phyloP scores from a whole-genome alignment of 1,140 invertebrate species.

The Hyposmocoma kahamanoa region DNA sequence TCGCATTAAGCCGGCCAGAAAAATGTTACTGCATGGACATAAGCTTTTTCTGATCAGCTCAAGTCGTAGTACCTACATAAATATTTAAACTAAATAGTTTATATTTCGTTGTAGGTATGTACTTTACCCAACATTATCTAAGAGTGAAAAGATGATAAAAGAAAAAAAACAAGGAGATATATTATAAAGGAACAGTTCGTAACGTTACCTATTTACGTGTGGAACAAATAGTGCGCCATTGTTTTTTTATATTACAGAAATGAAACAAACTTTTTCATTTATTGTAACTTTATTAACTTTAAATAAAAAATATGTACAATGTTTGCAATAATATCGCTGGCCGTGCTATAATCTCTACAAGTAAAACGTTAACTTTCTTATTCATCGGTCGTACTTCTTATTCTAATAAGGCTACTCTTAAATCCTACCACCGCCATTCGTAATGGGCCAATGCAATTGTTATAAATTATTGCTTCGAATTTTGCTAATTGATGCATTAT shows the following conservation, averaged over 20 bases:
- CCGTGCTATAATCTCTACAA: conserved; percentile 58
- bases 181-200: too few species aligned
- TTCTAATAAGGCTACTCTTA: conserved; percentile 70
- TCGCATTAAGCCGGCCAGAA: too few species aligned
- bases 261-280: conserved; percentile 11
- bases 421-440: conserved; percentile 40
- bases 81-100: too few species aligned
- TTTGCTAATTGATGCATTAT: too few species aligned
- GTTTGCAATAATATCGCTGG: conserved; percentile 59
- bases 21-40: too few species aligned
- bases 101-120: too few species aligned
- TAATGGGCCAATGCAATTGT: conserved; percentile 35
- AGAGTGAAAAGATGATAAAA: too few species aligned
- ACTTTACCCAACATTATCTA: too few species aligned
- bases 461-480: conserved; percentile 30
- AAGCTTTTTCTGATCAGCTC: too few species aligned
- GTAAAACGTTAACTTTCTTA: conserved; percentile 52
- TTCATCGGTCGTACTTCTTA: conserved; percentile 51
- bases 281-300: conserved; percentile 59
- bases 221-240: background rate
- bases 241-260: background rate
- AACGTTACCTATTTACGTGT: too few species aligned
- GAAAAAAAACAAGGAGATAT: too few species aligned
- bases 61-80: too few species aligned
- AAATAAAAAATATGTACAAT: conserved; percentile 57